These are phyloP conservation scores for Hydropsyche betteni DNA, from an alignment of 2,888 invertebrate species.

Conservation along the genomic window DNA sequence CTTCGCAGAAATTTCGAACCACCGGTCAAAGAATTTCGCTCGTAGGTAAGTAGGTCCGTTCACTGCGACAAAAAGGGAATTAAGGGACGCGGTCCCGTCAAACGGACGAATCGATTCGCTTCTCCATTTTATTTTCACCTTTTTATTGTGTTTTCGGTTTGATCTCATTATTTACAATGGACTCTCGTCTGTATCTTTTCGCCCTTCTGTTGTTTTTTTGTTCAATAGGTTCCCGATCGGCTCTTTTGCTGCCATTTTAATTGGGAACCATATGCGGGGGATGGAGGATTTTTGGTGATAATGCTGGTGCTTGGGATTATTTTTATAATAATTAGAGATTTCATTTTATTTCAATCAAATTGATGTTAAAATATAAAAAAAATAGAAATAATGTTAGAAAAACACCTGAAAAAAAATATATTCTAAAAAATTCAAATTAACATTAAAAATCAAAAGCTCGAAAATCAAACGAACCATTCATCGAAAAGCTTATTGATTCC, in stretches of 20 bases:
- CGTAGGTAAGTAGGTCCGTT: slow-evolving; percentile 20
- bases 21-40: slow-evolving; percentile 28
- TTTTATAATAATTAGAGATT: too few species aligned
- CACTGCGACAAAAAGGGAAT: slow-evolving; percentile 25
- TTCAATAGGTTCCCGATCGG: neutral
- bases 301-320: too few species aligned
- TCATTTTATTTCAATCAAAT: too few species aligned
- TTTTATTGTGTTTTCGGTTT: slow-evolving; percentile 23
- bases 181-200: neutral
- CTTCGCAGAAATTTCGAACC: neutral
- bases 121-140: slow-evolving; percentile 16
- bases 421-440: too few species aligned
- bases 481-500: too few species aligned
- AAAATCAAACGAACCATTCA: too few species aligned
- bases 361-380: too few species aligned
- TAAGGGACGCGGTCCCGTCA: slow-evolving; percentile 27
- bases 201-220: neutral
- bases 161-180: slow-evolving; percentile 21
- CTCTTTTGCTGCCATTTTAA: slow-evolving; percentile 1
- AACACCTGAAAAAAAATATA: too few species aligned
- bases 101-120: slow-evolving; percentile 17
- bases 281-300: too few species aligned
- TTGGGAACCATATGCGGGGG: too few species aligned
- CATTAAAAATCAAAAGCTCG: too few species aligned
- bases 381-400: too few species aligned